Evolutionary conservation across 2,797 vertebrate species (phyloP), one percentile per base, ranked within the genome.

Genomic region (Hylomyscus alleni): DNA sequence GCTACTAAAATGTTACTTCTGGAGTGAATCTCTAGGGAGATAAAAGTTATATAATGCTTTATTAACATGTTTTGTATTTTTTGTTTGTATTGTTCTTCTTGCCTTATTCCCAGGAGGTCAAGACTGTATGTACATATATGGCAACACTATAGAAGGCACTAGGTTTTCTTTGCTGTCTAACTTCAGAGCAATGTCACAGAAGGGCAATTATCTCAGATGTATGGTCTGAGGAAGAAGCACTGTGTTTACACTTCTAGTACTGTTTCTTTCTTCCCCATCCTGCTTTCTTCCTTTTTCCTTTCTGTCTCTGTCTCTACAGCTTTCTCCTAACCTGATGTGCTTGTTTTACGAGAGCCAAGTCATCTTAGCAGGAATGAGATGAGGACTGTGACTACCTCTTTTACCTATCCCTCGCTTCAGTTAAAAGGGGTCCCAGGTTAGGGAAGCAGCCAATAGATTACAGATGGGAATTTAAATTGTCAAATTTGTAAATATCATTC

Each of bases 341-440:
- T 95, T 95, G 24, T 85, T 44, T 94, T 44, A 31, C 69, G 85
- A 44, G 82, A 95, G 58, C 50, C 20, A 52, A 83, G 44, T 96
- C 93, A 92, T 91, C 44, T 94, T 24, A 62, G 34, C 76, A 80
- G 89, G 34, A 88, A 34, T 29, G 95, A 94, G 40, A 77, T 54
- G 50, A 67, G 58, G 60, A 95, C 89, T 73, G 89, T 77, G 83
- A 44, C 56, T 86, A 2, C 83, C 31, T 85, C 11, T 86, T 11
- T 76, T 92, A 91, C 96, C 92, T 95, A 89, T 89, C 62, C 97
- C 93, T 97, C 92, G 95, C 93, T 37, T 90, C 85, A 97, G 94
- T 98, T 96, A 98, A 98, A 90, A 98, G 92, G 96, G 94, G 8
- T 92, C 97, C 97, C 87, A 97, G 78, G 86, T 97, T 91, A 94